These are phyloP conservation scores for Loripinus fragilis DNA, from an alignment of 2,888 invertebrate genomes.

Conservation along the genomic window DNA sequence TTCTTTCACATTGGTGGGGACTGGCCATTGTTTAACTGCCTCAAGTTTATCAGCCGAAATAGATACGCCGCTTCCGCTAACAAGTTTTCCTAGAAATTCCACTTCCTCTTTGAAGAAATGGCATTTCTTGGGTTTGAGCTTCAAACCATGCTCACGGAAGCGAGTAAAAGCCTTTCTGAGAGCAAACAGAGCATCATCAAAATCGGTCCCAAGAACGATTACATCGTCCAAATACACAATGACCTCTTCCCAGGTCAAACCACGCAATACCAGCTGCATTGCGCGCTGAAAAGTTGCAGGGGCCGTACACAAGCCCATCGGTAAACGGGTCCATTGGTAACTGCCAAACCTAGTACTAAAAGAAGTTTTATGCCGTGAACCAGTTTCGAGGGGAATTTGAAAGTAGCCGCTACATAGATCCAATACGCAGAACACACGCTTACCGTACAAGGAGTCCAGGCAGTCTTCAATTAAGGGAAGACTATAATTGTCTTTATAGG, in stretches of 20 bases:
- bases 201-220: neutral
- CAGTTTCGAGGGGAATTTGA: neutral
- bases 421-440: too few species aligned
- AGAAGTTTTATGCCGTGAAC: neutral
- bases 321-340: neutral
- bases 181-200: neutral
- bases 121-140: neutral
- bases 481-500: too few species aligned
- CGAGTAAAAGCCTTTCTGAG: neutral
- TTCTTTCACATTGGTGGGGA: neutral
- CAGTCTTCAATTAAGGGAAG: neutral
- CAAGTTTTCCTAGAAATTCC: neutral
- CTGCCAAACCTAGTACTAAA: neutral
- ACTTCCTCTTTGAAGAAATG: neutral
- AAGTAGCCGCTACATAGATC: too few species aligned
- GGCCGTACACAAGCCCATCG: too few species aligned
- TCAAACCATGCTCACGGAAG: neutral
- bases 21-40: too few species aligned
- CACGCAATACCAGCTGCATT: neutral
- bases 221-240: neutral
- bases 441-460: too few species aligned
- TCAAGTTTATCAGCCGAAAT: too few species aligned
- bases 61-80: too few species aligned
- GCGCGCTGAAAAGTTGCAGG: neutral
- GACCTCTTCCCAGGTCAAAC: neutral